Percentiles rank a stretch among this genome's conserved stretches.
phyloP scores from a whole-genome alignment of 2,888 invertebrate species.

The Oscheius sp. region DNA sequence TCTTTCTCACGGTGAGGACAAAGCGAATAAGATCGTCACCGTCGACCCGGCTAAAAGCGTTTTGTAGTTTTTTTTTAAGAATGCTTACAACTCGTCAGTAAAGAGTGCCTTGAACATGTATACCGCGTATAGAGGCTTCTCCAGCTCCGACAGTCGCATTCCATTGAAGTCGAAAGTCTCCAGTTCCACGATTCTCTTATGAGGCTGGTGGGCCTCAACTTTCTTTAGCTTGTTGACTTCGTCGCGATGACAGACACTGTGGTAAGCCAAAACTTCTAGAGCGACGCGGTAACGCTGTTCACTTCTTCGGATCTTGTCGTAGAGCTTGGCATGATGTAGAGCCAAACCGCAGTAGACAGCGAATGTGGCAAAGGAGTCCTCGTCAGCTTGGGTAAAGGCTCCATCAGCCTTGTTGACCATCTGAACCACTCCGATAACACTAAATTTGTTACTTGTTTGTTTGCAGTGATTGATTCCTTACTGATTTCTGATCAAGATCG shows the following conservation, averaged over 20 bases:
- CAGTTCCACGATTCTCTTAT: conserved; percentile 56
- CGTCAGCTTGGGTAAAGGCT: conserved; percentile 81
- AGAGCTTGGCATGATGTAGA: conserved; percentile 86
- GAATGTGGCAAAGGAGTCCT: conserved; percentile 83
- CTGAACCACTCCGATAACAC: conserved; percentile 87
- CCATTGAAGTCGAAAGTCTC: conserved; percentile 81
- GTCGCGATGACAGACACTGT: conserved; percentile 83
- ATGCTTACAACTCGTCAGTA: conserved; percentile 75
- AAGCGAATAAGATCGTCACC: conserved; percentile 81
- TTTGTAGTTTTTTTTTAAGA: neutral
- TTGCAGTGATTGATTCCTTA: neutral
- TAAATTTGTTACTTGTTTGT: conserved; percentile 53
- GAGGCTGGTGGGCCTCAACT: conserved; percentile 52
- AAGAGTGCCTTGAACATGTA: conserved; percentile 85
- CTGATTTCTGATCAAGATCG: conserved; percentile 81
- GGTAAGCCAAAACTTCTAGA: conserved; percentile 86
- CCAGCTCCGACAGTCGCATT: conserved; percentile 80
- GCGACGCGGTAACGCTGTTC: conserved; percentile 86
- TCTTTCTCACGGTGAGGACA: conserved; percentile 85
- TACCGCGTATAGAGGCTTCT: conserved; percentile 83
- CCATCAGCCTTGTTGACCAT: conserved; percentile 81
- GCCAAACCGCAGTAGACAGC: conserved; percentile 88
- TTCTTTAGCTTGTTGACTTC: conserved; percentile 78
- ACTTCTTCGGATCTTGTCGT: conserved; percentile 85
- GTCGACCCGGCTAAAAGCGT: conserved; percentile 78